Base-by-base conservation (phyloP, 2,888 invertebrate species). In the Eilema sororculum region DNA sequence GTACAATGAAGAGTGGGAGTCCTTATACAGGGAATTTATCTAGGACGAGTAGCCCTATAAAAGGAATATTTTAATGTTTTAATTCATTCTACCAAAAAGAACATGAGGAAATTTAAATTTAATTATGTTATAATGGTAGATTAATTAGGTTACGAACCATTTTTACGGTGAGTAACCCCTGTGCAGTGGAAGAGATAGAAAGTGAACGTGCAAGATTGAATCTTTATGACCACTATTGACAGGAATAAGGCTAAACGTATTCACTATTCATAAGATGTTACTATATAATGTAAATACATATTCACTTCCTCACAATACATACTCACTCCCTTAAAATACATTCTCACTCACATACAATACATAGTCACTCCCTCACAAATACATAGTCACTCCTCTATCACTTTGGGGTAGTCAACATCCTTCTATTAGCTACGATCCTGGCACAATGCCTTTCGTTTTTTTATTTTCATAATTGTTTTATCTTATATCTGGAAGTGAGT, bases 1-100 rank as follows among this genome's bases (percentile, higher is more conserved):
- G 52, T 52, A 9, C n/a, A 20, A 52, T n/a, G 52, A n/a, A 10
- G 12, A 5, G 28, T 28, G 28, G 16, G 41, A 52, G 52, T 52
- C 52, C n/a, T 52, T 52, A n/a, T n/a, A 9, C 3, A 52, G n/a
- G 20, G 52, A 1, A 52, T 9, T 52, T 52, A 52, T 52, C 52
- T n/a, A 52, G 52, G 52, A 52, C 52, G 20, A 20, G 52, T 52
- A n/a, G n/a, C 52, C n/a, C 52, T 9, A 52, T n/a, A 52, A 52
- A 52, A 52, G 52, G 52, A 52, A n/a, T 52, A 52, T 52, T n/a
- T 52, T 52, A 52, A 52, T 52, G 8, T n/a, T 52, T 52, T 52
- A 52, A 52, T 52, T 52, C n/a, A 52, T 20, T n/a, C 52, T n/a
- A 52, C n/a, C n/a, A 46, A 46, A 10, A 25, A 13, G 6, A 58